These are phyloP conservation scores for Proterorhinus semilunaris DNA, from an alignment of 2,113 vertebrate genomes.

Conservation along the genomic window DNA sequence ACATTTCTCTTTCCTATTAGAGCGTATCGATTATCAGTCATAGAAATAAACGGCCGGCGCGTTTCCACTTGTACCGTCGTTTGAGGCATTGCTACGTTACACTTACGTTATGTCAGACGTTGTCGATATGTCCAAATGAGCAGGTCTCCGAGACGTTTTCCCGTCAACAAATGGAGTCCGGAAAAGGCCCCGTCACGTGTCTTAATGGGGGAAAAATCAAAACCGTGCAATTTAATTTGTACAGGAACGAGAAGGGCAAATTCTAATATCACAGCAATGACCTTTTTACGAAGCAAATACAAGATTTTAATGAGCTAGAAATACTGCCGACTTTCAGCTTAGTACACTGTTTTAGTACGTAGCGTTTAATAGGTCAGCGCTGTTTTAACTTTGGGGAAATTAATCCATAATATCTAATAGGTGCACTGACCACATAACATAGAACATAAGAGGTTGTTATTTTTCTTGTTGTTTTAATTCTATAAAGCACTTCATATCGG, in stretches of 20 bases:
- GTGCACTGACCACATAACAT: not conserved
- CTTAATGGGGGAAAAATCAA: not conserved
- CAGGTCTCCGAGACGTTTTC: slow-evolving; percentile 14
- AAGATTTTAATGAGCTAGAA: slow-evolving; percentile 7
- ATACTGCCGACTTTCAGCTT: not conserved
- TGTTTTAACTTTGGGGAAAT: not conserved
- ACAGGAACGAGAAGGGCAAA: not conserved
- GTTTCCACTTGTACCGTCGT: slow-evolving; percentile 1
- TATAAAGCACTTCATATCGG: not conserved
- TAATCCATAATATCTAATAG: not conserved
- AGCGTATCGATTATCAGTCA: slow-evolving; percentile 58
- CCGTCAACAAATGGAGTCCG: not conserved
- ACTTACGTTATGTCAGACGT: slow-evolving; percentile 16
- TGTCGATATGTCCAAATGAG: slow-evolving; percentile 1
- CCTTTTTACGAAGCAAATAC: slow-evolving; percentile 1
- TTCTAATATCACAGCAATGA: slow-evolving; percentile 1
- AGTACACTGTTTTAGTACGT: not conserved
- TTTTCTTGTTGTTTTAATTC: not conserved
- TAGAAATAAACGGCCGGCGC: slow-evolving; percentile 28
- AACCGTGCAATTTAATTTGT: not conserved
- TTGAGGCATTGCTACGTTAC: slow-evolving; percentile 17
- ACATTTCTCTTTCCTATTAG: slow-evolving; percentile 42
- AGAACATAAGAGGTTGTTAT: not conserved
- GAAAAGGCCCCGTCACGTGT: not conserved
- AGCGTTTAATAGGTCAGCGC: not conserved